Percentiles rank a stretch among this genome's conserved stretches.
Evolutionary conservation across 2,113 vertebrate species (phyloP).

Genomic region (Aegotheles bennettii): DNA sequence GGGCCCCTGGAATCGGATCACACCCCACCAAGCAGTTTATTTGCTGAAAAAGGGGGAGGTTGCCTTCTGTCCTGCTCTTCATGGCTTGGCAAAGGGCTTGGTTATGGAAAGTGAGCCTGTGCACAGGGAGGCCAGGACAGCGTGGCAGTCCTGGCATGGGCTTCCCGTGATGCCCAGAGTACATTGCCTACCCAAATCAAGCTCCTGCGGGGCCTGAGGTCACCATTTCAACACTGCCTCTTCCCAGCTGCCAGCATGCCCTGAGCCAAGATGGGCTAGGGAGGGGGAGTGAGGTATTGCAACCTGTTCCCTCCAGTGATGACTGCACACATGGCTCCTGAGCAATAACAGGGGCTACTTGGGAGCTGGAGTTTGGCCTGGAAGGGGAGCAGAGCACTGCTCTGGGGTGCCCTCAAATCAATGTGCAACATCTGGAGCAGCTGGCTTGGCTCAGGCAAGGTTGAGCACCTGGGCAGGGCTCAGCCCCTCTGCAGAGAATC

Average conservation of each 20-base stretch:
- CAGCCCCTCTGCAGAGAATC: not conserved
- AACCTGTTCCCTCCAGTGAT: not conserved
- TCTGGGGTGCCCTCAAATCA: not conserved
- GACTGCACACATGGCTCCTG: not conserved
- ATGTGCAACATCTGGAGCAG: not conserved
- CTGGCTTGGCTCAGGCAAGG: not conserved
- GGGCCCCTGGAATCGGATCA: not conserved
- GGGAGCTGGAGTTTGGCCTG: not conserved
- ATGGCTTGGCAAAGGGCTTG: accelerated
- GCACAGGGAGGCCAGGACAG: not conserved
- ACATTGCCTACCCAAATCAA: accelerated
- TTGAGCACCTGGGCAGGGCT: not conserved
- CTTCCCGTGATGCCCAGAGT: not conserved
- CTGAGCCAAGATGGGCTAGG: not conserved
- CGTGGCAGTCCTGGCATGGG: accelerated
- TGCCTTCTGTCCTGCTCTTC: not conserved
- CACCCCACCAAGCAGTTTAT: not conserved
- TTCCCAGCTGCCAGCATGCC: not conserved
- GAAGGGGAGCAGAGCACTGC: not conserved
- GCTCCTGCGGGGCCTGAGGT: not conserved
- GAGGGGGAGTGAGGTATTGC: not conserved
- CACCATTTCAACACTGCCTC: not conserved
- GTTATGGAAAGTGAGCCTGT: not conserved
- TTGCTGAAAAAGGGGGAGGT: not conserved
- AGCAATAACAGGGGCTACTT: not conserved